Evolutionary conservation across 2,113 vertebrate species (phyloP).

Genomic region (Stercorarius parasiticus): DNA sequence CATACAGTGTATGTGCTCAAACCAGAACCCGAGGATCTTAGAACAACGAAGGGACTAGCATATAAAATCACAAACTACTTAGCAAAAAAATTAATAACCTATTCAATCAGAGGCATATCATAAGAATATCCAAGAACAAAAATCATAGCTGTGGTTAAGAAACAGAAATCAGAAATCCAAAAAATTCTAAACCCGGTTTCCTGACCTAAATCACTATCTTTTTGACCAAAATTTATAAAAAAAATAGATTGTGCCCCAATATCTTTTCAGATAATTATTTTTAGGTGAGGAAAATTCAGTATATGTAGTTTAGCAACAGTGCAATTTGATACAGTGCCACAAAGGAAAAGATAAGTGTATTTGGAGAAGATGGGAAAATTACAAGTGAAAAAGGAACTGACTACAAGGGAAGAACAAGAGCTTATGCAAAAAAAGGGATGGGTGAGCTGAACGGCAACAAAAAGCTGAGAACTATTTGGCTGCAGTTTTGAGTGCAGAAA

Average conservation of each 20-base stretch:
- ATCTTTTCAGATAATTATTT: neutral
- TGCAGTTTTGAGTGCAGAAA: neutral
- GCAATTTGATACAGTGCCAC: neutral
- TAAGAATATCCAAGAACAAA: neutral
- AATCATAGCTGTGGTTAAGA: neutral
- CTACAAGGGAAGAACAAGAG: neutral
- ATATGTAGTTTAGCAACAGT: neutral
- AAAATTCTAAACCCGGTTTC: neutral
- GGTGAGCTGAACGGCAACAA: neutral
- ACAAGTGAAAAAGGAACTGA: neutral
- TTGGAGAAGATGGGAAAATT: neutral
- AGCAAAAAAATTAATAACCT: neutral
- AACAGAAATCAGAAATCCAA: neutral
- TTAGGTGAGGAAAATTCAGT: neutral
- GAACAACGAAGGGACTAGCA: neutral
- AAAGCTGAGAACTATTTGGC: neutral
- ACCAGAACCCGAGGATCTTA: neutral
- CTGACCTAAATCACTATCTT: neutral
- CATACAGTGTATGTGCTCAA: neutral
- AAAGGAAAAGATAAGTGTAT: neutral
- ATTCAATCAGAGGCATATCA: neutral
- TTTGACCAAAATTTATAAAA: neutral
- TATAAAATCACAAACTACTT: neutral
- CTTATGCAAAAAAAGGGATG: neutral
- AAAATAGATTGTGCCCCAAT: neutral